A percentile compares a stretch with the other conserved stretches of the same genome.
Conservation (phyloP, 2,797 vertebrate genomes). For the Tragopan temminckii region DNA sequence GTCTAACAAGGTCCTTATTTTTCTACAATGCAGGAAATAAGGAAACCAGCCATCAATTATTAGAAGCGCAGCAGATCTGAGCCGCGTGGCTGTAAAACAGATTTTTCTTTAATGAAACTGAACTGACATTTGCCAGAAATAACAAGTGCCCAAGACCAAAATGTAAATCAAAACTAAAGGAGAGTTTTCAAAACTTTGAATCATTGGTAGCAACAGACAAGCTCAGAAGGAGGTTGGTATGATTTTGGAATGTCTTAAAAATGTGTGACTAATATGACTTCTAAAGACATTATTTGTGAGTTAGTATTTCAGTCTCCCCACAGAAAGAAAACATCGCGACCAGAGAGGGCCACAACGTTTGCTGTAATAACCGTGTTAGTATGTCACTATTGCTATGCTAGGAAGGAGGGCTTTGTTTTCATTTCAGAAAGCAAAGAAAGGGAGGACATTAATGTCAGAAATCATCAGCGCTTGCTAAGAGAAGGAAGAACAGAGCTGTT, state of each 20-base stretch:
- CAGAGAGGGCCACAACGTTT: conserved; percentile 55
- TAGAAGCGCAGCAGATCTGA: conserved; percentile 74
- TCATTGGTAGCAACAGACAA: conserved; percentile 84
- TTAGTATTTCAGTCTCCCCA: conserved; percentile 78
- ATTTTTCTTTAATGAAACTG: conserved; percentile 90
- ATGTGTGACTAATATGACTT: conserved; percentile 87
- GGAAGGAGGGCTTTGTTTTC: conserved; percentile 45
- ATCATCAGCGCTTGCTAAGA: background rate
- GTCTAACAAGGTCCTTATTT: conserved; percentile 78
- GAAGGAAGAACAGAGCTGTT: background rate
- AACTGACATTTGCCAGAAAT: conserved; percentile 85
- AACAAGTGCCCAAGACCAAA: conserved; percentile 87
- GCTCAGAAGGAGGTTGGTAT: conserved; percentile 73
- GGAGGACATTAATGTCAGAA: background rate
- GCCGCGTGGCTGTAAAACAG: conserved; percentile 77
- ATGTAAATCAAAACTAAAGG: conserved; percentile 87
- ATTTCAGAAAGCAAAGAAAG: conserved; percentile 36
- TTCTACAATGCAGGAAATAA: conserved; percentile 79
- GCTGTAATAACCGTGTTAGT: conserved; percentile 74
- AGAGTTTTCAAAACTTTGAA: conserved; percentile 84
- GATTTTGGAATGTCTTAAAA: conserved; percentile 86
- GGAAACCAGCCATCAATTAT: conserved; percentile 76
- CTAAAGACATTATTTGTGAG: conserved; percentile 80
- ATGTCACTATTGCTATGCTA: conserved; percentile 40
- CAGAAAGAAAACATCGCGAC: conserved; percentile 66